Conservation (phyloP, 2,888 invertebrate species). For the Callyntrura sp. region DNA sequence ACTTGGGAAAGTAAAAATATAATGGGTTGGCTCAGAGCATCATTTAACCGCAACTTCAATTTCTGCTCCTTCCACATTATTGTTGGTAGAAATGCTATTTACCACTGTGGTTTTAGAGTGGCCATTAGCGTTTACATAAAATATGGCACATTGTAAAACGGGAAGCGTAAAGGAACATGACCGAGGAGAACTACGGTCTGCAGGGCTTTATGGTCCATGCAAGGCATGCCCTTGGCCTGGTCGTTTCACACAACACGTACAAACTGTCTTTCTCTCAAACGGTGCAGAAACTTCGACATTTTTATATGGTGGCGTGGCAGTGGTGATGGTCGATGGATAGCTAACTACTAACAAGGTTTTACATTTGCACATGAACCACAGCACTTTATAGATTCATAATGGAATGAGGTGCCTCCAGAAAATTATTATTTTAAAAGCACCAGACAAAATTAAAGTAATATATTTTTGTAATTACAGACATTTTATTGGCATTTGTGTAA, state of each 20-base stretch:
- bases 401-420: no score
- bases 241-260: slow-evolving; percentile 38
- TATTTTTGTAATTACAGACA: neutral
- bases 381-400: no score
- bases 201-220: slow-evolving; percentile 5
- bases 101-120: slow-evolving; percentile 7
- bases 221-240: slow-evolving; percentile 35
- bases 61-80: neutral
- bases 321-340: no score
- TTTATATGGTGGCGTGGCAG: no score
- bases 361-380: no score
- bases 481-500: slow-evolving; percentile 12
- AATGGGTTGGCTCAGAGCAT: neutral
- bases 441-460: no score
- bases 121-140: neutral
- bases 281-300: no score
- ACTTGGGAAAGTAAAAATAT: neutral
- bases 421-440: no score
- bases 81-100: neutral
- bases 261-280: no score
- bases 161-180: neutral
- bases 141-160: neutral
- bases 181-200: neutral
- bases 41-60: neutral
- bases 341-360: no score